Evolutionary conservation across 1,140 invertebrate species (phyloP), one percentile per base, ranked within the genome.

Genomic region (Drosophila leontia): DNA sequence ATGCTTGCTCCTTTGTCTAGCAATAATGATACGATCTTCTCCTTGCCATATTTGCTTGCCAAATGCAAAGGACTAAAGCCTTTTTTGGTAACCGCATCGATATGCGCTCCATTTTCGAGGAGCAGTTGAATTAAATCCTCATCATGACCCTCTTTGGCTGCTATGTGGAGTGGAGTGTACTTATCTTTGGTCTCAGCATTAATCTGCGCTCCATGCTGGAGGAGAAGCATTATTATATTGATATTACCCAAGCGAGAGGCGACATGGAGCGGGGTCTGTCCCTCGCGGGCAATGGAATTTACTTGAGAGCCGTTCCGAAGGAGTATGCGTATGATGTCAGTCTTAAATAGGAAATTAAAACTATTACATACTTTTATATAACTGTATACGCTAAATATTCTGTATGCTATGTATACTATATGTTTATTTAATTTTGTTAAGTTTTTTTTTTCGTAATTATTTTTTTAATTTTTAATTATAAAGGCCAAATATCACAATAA

Each of bases 11-110:
- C 97, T 1, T 94, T 91, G 82, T 98, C 96, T 23, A 99, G 93
- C 32, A 99, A 94, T 51, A 99, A 94, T 64, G 96, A 94, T 5
- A 98, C 98, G 8, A 99, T 97, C 75, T 97, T 97, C 68, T 98
- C 96, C 90, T 99, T 98, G 7, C 98, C 99, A 93, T 99, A 99
- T 93, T 99, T 99, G 32, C 98, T 96, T 26, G 98, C 98, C 75
- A 99, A 95, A 94, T 99, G 99, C 1, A 99, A 94, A 0, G 99
- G 98, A 11, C 98, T 99, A 93, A 99, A 99, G 32, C 98, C 98
- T 94, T 99, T 99, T 92, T 98, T 98, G 5, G 98, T 99, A 15
- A 96, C 96, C 7, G 97, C 96, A 60, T 96, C 96, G 50, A 98
- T 95, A 61, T 96, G 96, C n/a, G 99, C 98, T 64, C 97, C 97